Evolutionary conservation across 1,140 invertebrate genomes (phyloP).

Genomic region (Lamellibrachia luymesi): DNA sequence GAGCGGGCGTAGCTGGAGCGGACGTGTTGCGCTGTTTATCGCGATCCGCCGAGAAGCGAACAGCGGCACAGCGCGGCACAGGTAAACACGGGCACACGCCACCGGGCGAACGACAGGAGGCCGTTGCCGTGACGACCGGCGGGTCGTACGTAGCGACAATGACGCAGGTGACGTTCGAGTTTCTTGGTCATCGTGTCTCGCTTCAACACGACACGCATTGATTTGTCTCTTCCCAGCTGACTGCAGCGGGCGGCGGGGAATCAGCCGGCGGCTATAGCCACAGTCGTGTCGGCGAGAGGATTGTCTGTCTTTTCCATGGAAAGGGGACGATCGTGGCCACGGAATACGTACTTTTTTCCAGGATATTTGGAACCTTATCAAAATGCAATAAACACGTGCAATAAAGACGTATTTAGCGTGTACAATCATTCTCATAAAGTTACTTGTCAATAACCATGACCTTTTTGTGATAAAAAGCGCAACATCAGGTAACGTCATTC

Average conservation of each 20-base stretch:
- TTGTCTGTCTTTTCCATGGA: no score
- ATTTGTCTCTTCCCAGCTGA: neutral
- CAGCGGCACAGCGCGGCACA: neutral
- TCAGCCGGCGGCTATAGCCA: neutral
- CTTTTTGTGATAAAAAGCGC: no score
- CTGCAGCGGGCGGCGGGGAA: no score
- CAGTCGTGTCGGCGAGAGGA: no score
- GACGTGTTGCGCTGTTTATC: neutral
- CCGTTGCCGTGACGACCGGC: neutral
- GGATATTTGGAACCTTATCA: no score
- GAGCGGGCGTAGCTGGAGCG: neutral
- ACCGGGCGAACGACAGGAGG: neutral
- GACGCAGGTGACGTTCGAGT: neutral
- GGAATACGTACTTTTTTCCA: no score
- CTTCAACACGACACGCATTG: neutral
- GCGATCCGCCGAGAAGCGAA: neutral
- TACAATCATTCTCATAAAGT: no score
- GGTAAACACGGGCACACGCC: neutral
- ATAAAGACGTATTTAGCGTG: no score
- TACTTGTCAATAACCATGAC: no score
- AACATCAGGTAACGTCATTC: no score
- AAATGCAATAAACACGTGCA: no score
- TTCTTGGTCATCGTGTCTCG: neutral
- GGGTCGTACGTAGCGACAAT: neutral
- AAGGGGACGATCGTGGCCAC: no score